Base-by-base conservation (phyloP, 2,113 vertebrate genomes). In the Rhinogobius similis region DNA sequence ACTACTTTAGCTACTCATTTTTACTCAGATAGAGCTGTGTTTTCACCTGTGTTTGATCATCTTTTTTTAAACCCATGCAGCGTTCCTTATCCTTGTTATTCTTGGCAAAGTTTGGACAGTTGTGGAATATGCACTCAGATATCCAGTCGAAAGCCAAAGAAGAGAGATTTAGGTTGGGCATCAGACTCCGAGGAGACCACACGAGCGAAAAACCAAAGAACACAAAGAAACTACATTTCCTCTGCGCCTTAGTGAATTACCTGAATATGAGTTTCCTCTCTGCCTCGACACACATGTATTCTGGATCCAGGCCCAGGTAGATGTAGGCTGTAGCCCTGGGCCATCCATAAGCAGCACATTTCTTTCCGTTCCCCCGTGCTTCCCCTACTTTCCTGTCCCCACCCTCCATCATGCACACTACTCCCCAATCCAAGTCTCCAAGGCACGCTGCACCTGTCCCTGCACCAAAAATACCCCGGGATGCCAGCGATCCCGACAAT, bases 381-480 rank as follows among this genome's bases (percentile, higher is more conserved):
- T 70, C 69, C 52, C 76, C 73, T 70, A 67, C 86, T 79, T 72
- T 71, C 65, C 75, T 52, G 68, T 74, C 65, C 55, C 67, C 55
- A 81, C 55, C 50, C 76, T 77, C 53, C 68, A 56, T 70, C 46
- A 44, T 43, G 63, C 44, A 63, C 14, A 26, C 55, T 58, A 53
- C 73, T 75, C 75, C 76, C 77, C 69, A 65, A 79, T 85, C 69
- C 62, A 73, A 69, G 86, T 87, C 86, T 91, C 89, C 87, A 20
- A 75, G 89, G 88, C 82, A 88, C 71, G 70, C 78, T 72, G 82
- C 90, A 93, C 90, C 90, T 92, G 91, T 91, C 87, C 85, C 86
- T 80, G 83, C 77, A 86, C 87, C 85, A 88, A 86, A 92, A 93
- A 90, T 90, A 92, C 84, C 76, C 61, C 75, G 80, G 84, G 88